Base-by-base conservation (phyloP, 1,140 invertebrate genomes). In the Drosophila bocki region DNA sequence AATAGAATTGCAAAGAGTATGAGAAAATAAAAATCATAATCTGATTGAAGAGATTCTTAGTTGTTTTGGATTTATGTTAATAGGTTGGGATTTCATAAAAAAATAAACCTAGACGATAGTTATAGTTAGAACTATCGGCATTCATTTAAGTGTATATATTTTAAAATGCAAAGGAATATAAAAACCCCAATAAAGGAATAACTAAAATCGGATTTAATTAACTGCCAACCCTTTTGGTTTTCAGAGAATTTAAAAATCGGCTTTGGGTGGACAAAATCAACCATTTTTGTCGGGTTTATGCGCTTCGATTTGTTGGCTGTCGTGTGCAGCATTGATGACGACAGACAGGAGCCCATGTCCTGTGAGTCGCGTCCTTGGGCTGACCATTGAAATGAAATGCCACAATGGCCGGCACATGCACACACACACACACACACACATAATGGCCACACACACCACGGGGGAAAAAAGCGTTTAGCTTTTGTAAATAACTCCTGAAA, bases 401-500 rank as follows among this genome's bases (percentile, higher is more conserved):
- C 35, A 58, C 42, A 59, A 35, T 57, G 45, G 33, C 26, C 51
- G 39, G 37, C 53, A 48, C 35, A 48, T 22, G 22, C 33, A 71
- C 41, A 47, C 15, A 12, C 15, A 32, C 29, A 44, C 47, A 13
- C 6, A 3, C n/a, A 35, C 37, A 26, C 68, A 69, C 26, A 50
- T 22, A 13, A 41, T 33, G 19, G 32, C 15, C 15, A 26, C 48
- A 32, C 12, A 39, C 37, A 51, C 53, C 32, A 22, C 53, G 44
- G 44, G 48, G 42, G 35, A 69, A 56, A 64, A 76, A 45, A 63
- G 32, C 63, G 57, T 64, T 78, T 78, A 78, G 75, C 58, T 78
- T 70, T 71, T 53, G 74, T 68, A 80, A 71, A 80, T 80, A 80
- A 77, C 80, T 79, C 60, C 76, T 82, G 50, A 88, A 88, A 81